Evolutionary conservation across 1,140 invertebrate species (phyloP), one percentile per base, ranked within the genome.

Genomic region (Melipona quadrifasciata): DNA sequence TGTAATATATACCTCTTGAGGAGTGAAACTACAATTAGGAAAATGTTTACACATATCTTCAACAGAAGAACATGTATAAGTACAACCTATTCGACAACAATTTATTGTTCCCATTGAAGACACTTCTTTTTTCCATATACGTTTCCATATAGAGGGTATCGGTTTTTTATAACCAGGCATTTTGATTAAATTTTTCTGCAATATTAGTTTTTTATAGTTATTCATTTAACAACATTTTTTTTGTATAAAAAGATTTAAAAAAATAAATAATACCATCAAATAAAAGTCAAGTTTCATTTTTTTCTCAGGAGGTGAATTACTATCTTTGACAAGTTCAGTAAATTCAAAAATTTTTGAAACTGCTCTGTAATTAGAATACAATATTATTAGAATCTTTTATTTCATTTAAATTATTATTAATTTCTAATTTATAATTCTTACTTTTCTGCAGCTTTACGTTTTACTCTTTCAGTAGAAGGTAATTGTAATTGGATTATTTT

Each of bases 401-500:
- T 16, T 27, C 76, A 53, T 11, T 68, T 55, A 8, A 58, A 61
- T 51, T 58, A 34, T 58, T 2, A 51, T 47, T 34, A 34, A 65
- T 27, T n/a, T 55, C 39, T 12, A 79, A 64, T 75, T 71, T 16
- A n/a, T 10, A 65, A 61, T 16, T 82, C 64, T 76, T 94, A 96
- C 95, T 94, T 95, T 83, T 95, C 93, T 11, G 96, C 96, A 10
- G 96, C 96, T 87, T 93, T 95, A n/a, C 96, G 93, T 82, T 94
- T 95, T 21, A 88, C 86, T 72, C 51, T 90, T 34, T 87, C 71
- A 4, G 6, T 6, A 0, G 24, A 12, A 79, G n/a, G n/a, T 47
- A 27, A 47, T 70, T 17, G 21, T 11, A 80, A 4, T 83, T 91
- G 86, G 87, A 89, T 86, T 21, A 88, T n/a, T 82, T 90, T 82